phyloP scores from a whole-genome alignment of 2,888 invertebrate species.

The Acleris literana region DNA sequence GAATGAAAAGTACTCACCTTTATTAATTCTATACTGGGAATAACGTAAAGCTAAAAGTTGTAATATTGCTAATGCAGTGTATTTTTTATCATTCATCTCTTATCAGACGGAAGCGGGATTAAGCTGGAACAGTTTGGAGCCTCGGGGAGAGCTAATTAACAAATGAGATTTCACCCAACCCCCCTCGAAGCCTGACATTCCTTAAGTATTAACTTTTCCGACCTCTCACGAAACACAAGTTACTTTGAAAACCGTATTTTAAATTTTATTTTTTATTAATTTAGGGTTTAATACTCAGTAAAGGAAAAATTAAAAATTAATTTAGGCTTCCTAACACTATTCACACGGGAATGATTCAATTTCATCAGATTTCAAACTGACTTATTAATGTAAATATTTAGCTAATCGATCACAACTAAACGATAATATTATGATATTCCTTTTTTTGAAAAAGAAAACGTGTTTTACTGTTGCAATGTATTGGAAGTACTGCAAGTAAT shows the following conservation, averaged over 20 bases:
- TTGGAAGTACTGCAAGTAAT: no score
- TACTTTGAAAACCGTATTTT: not conserved
- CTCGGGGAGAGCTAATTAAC: slow-evolving; percentile 34
- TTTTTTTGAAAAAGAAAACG: no score
- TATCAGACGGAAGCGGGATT: slow-evolving; percentile 28
- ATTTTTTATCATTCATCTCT: slow-evolving; percentile 34
- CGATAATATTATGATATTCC: no score
- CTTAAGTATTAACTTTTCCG: slow-evolving; percentile 15
- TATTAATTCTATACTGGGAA: not conserved
- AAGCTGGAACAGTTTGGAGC: slow-evolving; percentile 23
- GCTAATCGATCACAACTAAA: no score
- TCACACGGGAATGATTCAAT: no score
- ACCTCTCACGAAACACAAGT: slow-evolving; percentile 19
- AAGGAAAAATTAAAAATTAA: no score
- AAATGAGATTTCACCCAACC: slow-evolving; percentile 35
- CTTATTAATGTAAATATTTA: no score
- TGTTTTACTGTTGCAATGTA: no score
- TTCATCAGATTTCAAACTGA: no score
- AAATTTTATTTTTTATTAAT: not conserved
- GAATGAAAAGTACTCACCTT: not conserved
- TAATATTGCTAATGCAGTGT: slow-evolving; percentile 34
- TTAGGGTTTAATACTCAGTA: not conserved
- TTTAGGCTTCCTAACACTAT: no score
- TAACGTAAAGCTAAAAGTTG: slow-evolving; percentile 1
- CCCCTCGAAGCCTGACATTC: slow-evolving; percentile 22